Base-by-base conservation (phyloP, 2,888 invertebrate species). In the Drosophila conformis region DNA sequence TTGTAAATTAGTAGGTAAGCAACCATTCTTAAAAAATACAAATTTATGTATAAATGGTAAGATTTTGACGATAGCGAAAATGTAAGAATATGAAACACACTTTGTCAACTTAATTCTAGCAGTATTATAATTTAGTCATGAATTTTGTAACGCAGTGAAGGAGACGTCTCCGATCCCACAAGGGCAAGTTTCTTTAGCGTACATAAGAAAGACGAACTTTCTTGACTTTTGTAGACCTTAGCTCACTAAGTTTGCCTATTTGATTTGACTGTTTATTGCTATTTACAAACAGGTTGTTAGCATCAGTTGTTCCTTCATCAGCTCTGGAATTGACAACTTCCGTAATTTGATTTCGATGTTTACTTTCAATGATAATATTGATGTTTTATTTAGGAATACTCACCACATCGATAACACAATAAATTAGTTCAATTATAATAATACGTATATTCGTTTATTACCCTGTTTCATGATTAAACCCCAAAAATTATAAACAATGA, bases 391-490 rank as follows among this genome's bases (percentile, higher is more conserved):
- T 4, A 36, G 8, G 13, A 35, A 49, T 59, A 61, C 64, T 81
- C 40, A 77, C 66, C 67, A 51, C 33, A 54, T 33, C 48, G 25
- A 72, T 31, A 52, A 52, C 40, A 69, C 42, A 81, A 65, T 60
- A 51, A 51, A 62, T 65, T 54, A 27, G 27, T 60, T 70, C 46
- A 54, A 69, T 38, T 56, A 56, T 76, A 67, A 74, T 76, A 78
- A 83, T 83, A 83, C 84, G 87, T 83, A 86, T 83, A 75, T 80
- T 80, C 78, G 72, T 87, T 82, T 82, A 83, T 86, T 83, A 83
- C 83, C 83, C 83, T 83, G 83, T 83, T 86, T 80, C 54, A 80
- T 63, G 67, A 72, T 59, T 75, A 69, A 77, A 72, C 75, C 75
- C 80, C 77, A 57, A 78, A 73, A 78, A 72, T 59, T 48, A 66